These are phyloP conservation scores for Orestias chungarensis DNA, from an alignment of 2,797 vertebrate genomes.

Conservation along the genomic window DNA sequence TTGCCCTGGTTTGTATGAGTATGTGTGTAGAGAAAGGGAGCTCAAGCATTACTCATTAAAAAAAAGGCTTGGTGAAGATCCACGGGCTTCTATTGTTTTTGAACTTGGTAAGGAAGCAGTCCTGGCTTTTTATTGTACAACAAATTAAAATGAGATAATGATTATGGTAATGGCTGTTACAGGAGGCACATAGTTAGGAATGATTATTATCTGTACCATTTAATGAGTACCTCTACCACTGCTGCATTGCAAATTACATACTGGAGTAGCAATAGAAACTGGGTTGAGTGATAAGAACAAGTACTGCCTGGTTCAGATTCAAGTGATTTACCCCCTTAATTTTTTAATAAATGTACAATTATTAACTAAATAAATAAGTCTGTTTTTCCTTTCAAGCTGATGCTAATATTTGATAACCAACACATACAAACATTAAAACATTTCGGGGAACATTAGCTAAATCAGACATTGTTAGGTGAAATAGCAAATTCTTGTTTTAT, in stretches of 20 bases:
- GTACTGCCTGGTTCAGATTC: too few species aligned
- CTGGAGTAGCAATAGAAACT: slow-evolving; percentile 33
- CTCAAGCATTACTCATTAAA: slow-evolving; percentile 54
- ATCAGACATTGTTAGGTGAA: background rate
- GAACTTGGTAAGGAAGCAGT: slow-evolving; percentile 52
- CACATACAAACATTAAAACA: background rate
- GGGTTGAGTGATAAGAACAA: slow-evolving; percentile 18
- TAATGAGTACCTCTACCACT: slow-evolving; percentile 52
- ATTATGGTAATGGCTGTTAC: slow-evolving; percentile 53
- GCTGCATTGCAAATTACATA: slow-evolving; percentile 31
- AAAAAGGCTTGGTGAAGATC: slow-evolving; percentile 63
- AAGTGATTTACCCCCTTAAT: background rate
- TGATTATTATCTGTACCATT: slow-evolving; percentile 52
- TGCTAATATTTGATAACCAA: background rate
- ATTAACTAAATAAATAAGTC: background rate
- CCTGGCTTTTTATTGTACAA: slow-evolving; percentile 48
- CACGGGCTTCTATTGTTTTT: slow-evolving; percentile 61
- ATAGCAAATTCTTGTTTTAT: background rate
- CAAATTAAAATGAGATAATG: slow-evolving; percentile 63
- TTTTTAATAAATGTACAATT: background rate
- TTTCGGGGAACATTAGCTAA: background rate
- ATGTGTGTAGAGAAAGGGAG: slow-evolving; percentile 12
- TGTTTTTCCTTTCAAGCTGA: background rate
- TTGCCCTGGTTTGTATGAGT: slow-evolving; percentile 35
- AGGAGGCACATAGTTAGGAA: slow-evolving; percentile 40